phyloP scores from a whole-genome alignment of 2,888 invertebrate genomes.

The Chesias legatella region DNA sequence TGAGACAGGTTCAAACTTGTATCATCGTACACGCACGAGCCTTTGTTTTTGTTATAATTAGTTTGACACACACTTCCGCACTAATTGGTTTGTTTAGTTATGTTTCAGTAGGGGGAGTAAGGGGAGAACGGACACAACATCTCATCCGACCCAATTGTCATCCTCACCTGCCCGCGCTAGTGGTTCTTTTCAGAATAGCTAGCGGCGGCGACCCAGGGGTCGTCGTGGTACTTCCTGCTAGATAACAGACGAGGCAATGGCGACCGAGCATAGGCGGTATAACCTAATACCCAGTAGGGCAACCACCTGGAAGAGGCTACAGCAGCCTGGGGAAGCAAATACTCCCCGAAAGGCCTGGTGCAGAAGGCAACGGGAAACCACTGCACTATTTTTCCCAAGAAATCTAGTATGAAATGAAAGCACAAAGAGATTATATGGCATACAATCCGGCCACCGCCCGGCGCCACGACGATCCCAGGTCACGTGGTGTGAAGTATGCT shows the following conservation, averaged over 20 bases:
- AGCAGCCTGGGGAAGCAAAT: constrained; percentile 16
- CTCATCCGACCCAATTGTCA: constrained; percentile 11
- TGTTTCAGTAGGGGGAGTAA: constrained; percentile 8
- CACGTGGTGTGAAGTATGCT: no score
- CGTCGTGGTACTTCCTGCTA: constrained; percentile 9
- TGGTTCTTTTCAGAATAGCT: constrained; percentile 6
- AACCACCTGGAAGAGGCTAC: constrained; percentile 7
- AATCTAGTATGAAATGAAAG: background rate
- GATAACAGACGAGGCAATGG: constrained; percentile 10
- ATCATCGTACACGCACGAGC: no score
- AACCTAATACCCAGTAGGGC: constrained; percentile 1
- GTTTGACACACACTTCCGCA: no score
- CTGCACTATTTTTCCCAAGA: constrained; percentile 14
- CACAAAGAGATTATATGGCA: background rate
- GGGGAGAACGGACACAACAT: constrained; percentile 9
- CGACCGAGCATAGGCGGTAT: constrained; percentile 7
- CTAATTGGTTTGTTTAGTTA: no score
- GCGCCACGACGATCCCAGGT: background rate
- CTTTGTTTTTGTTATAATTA: no score
- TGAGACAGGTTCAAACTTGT: no score
- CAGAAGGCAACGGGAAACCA: constrained; percentile 24
- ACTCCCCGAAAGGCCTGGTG: constrained; percentile 17
- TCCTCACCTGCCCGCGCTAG: constrained; percentile 14
- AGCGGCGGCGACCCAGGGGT: background rate
- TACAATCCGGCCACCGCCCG: background rate